Percentiles rank a stretch among this genome's conserved stretches.
These are phyloP conservation scores for Lycophotia porphyrea DNA, from an alignment of 2,888 invertebrate genomes.

Conservation along the genomic window DNA sequence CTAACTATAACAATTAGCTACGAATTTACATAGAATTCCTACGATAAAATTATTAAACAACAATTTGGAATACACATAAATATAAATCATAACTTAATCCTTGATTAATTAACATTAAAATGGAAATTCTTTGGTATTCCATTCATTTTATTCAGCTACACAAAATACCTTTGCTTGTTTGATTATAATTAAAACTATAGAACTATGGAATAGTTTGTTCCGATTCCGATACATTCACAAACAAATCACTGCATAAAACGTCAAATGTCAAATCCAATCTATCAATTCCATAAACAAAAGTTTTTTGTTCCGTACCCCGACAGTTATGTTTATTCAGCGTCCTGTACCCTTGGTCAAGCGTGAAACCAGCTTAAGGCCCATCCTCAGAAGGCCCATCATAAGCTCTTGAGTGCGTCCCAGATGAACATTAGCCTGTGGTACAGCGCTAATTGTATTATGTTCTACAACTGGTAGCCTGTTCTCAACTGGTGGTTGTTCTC, in stretches of 20 bases:
- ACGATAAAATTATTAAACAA: conserved; percentile 26
- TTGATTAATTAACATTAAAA: conserved; percentile 36
- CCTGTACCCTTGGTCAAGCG: conserved; percentile 56
- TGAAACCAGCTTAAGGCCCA: conserved; percentile 66
- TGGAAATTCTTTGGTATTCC: conserved; percentile 48
- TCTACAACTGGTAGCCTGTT: conserved; percentile 84
- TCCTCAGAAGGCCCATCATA: conserved; percentile 70
- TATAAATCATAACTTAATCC: conserved; percentile 29
- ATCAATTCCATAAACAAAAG: conserved; percentile 56
- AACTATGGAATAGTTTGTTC: conserved; percentile 61
- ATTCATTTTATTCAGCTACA: conserved; percentile 22
- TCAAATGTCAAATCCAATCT: conserved; percentile 59
- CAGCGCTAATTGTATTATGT: conserved; percentile 75
- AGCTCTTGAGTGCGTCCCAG: conserved; percentile 71
- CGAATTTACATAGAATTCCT: conserved; percentile 34
- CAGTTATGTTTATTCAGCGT: conserved; percentile 33
- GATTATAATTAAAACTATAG: conserved; percentile 32
- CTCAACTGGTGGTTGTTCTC: conserved; percentile 75
- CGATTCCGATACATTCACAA: conserved; percentile 57
- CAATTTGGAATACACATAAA: conserved; percentile 36
- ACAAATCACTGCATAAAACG: conserved; percentile 57
- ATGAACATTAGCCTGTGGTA: conserved; percentile 68
- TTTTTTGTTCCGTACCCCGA: conserved; percentile 23
- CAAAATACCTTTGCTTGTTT: conserved; percentile 34
- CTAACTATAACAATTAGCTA: conserved; percentile 46